Evolutionary conservation across 2,113 vertebrate species (phyloP).

Genomic region (Coracopsis vasa): DNA sequence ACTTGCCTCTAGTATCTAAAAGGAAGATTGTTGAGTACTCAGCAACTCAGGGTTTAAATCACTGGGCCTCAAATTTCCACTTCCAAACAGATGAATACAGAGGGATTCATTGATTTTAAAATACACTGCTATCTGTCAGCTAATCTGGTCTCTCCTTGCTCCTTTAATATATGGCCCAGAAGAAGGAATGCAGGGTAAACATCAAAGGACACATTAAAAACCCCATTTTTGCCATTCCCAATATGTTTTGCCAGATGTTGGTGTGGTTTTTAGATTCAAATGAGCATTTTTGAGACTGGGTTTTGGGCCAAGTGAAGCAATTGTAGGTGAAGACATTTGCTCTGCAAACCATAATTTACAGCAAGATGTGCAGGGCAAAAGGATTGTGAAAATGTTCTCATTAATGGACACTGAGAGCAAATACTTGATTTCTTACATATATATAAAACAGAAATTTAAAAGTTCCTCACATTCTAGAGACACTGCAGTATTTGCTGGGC

Average conservation of each 20-base stretch:
- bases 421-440: not conserved
- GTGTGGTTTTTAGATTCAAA: slow-evolving; percentile 49
- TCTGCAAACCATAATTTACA: slow-evolving; percentile 25
- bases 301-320: slow-evolving; percentile 48
- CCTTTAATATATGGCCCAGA: not conserved
- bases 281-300: not conserved
- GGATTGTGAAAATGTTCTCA: not conserved
- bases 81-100: slow-evolving; percentile 15
- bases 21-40: not conserved
- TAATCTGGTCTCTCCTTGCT: slow-evolving; percentile 29
- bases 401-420: not conserved
- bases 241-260: slow-evolving; percentile 43
- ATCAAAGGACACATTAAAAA: not conserved
- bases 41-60: not conserved
- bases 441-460: not conserved
- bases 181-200: not conserved
- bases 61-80: slow-evolving; percentile 11
- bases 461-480: not conserved
- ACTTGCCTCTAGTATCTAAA: slow-evolving; percentile 8
- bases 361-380: not conserved
- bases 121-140: slow-evolving; percentile 18
- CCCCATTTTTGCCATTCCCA: not conserved
- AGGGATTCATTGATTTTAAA: slow-evolving; percentile 48
- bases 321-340: slow-evolving; percentile 16
- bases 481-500: not conserved